These are phyloP conservation scores for Capromys pilorides DNA, from an alignment of 2,797 vertebrate species.

Conservation along the genomic window DNA sequence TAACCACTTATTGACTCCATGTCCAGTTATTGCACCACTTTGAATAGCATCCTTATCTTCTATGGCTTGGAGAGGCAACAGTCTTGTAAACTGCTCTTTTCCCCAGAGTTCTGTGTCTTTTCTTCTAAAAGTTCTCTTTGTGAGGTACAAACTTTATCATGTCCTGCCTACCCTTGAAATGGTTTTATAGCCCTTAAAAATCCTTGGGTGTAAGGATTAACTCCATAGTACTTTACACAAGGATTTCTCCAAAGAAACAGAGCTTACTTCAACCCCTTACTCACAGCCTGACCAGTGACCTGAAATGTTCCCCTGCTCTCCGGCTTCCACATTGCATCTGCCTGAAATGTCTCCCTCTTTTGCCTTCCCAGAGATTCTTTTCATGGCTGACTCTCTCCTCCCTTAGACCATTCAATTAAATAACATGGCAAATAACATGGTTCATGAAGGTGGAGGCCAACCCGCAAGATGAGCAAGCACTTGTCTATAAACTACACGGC, in stretches of 20 bases:
- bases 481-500: neutral
- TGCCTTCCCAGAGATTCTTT: neutral
- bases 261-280: fast-evolving
- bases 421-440: neutral
- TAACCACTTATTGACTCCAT: neutral
- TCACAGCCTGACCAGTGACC: neutral
- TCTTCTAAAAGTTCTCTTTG: neutral
- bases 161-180: neutral
- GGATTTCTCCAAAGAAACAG: neutral
- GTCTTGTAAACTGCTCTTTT: neutral
- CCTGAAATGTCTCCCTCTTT: neutral
- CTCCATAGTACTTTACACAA: neutral
- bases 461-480: neutral
- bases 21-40: neutral
- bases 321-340: neutral
- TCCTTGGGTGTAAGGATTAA: neutral
- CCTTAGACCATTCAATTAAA: neutral
- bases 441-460: neutral
- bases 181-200: neutral
- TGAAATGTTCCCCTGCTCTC: neutral
- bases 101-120: neutral
- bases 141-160: neutral
- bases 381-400: neutral
- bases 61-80: neutral
- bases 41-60: neutral